Percentiles rank a stretch among this genome's conserved stretches.
These are phyloP conservation scores for Channallabes apus DNA, from an alignment of 2,797 vertebrate species.

Conservation along the genomic window DNA sequence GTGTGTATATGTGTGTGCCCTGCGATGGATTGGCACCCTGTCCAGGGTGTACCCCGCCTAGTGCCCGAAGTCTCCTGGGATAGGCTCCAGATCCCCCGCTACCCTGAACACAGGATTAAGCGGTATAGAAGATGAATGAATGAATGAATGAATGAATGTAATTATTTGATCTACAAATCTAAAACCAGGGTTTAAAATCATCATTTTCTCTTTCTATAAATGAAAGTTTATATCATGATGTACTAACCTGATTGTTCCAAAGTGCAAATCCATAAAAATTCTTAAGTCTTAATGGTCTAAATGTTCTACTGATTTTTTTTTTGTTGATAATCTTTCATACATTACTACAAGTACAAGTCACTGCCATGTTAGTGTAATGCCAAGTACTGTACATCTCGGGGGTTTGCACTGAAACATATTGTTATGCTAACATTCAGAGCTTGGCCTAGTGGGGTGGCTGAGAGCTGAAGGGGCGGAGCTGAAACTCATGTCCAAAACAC, in stretches of 20 bases:
- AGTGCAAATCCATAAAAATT: background rate
- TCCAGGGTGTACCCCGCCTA: too few relatives aligned
- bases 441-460: background rate
- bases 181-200: too few relatives aligned
- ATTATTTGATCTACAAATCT: too few relatives aligned
- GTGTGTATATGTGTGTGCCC: too few relatives aligned
- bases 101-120: too few relatives aligned
- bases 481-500: background rate
- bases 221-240: background rate
- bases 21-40: too few relatives aligned
- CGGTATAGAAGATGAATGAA: too few relatives aligned
- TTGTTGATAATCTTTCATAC: background rate
- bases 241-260: background rate
- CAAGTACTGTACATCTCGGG: background rate
- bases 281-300: background rate
- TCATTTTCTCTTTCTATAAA: background rate
- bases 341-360: background rate
- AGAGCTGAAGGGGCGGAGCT: constrained; percentile 1
- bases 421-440: background rate
- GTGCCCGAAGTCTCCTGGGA: too few relatives aligned
- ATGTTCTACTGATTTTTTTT: too few relatives aligned
- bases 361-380: too few relatives aligned
- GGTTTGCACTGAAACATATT: background rate
- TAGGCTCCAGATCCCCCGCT: too few relatives aligned
- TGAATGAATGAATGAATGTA: too few relatives aligned